A percentile compares a stretch with the other conserved stretches of the same genome.
These are phyloP conservation scores for Recurvirostra avosetta DNA, from an alignment of 2,113 vertebrate species.

Conservation along the genomic window DNA sequence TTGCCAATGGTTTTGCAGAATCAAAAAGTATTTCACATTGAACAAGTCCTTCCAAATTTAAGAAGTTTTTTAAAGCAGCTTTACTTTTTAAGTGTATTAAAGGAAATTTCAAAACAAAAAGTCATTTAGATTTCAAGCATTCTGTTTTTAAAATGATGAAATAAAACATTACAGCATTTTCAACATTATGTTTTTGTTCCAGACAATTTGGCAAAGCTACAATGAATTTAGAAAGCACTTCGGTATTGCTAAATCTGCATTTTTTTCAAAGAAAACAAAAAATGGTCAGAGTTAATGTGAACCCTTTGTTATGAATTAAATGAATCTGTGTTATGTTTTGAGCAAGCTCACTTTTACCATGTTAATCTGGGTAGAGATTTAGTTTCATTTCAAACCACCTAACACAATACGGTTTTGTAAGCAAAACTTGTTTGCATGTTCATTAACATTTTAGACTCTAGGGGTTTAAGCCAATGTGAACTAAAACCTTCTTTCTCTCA, in stretches of 20 bases:
- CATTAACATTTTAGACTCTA: slow-evolving; percentile 1
- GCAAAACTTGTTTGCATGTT: background rate
- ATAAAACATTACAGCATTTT: slow-evolving; percentile 34
- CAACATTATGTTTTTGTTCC: slow-evolving; percentile 26
- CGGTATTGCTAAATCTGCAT: slow-evolving; percentile 39
- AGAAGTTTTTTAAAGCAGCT: background rate
- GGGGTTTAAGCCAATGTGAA: background rate
- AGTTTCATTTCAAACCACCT: slow-evolving; percentile 5
- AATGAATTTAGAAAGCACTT: slow-evolving; percentile 29
- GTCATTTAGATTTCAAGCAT: background rate
- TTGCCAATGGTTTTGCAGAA: background rate
- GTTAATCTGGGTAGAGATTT: background rate
- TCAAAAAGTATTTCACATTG: background rate
- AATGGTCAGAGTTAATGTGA: background rate
- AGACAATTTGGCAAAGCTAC: slow-evolving; percentile 45
- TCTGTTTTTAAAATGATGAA: slow-evolving; percentile 31
- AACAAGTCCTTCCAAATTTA: background rate
- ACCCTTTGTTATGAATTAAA: slow-evolving; percentile 40
- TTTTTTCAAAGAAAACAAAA: slow-evolving; percentile 41
- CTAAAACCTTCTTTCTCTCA: slow-evolving; percentile 6
- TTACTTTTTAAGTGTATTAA: slow-evolving; percentile 15
- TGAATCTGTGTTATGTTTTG: slow-evolving; percentile 20
- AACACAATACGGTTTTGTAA: slow-evolving; percentile 9
- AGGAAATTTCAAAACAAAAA: slow-evolving; percentile 25
- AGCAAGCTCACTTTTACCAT: slow-evolving; percentile 23